phyloP scores from a whole-genome alignment of 2,113 vertebrate genomes.

The Melanerpes formicivorus region DNA sequence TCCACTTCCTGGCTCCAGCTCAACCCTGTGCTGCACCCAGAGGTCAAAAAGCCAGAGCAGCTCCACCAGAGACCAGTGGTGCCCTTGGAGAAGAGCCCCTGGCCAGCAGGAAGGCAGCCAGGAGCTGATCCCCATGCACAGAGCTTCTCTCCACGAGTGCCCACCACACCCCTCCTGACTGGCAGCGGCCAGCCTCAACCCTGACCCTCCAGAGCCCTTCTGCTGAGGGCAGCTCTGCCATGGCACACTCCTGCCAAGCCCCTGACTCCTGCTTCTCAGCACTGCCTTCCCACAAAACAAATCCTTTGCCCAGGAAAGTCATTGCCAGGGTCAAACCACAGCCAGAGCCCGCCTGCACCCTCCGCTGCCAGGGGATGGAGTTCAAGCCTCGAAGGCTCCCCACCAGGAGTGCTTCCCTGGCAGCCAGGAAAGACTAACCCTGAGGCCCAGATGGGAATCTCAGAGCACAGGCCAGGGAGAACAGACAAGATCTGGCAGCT shows the following conservation, averaged over 20 bases:
- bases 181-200: too few relatives aligned
- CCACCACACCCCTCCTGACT: accelerated
- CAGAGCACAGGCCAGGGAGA: background rate
- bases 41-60: background rate
- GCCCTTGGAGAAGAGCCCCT: background rate
- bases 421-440: background rate
- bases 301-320: background rate
- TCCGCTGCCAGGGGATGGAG: background rate
- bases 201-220: background rate
- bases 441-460: background rate
- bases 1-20: background rate
- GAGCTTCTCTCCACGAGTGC: background rate
- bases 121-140: accelerated
- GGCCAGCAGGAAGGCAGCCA: background rate
- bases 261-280: background rate
- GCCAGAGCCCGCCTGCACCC: background rate
- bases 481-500: background rate
- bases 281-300: background rate
- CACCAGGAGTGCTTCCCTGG: background rate
- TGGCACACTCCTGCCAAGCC: accelerated
- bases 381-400: background rate
- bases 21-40: background rate
- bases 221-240: background rate
- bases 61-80: background rate
- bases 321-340: background rate